A percentile compares a stretch with the other conserved stretches of the same genome.
Conservation (phyloP, 2,113 vertebrate species). For the Mustela lutreola region DNA sequence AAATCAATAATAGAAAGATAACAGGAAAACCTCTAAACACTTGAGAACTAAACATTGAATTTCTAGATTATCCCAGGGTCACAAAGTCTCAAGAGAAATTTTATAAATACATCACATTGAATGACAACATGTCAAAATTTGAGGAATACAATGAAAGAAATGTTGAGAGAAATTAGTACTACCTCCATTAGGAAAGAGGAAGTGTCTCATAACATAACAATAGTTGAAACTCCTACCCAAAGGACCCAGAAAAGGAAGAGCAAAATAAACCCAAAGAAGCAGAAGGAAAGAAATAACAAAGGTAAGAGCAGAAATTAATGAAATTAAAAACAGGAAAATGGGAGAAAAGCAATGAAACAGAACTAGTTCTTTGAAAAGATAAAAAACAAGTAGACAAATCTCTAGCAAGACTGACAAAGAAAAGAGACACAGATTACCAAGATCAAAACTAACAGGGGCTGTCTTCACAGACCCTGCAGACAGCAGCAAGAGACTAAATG, state of each 20-base stretch:
- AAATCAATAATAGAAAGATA: not conserved
- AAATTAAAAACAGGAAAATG: not conserved
- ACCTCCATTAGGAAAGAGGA: not conserved
- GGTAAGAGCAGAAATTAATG: not conserved
- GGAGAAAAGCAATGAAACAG: not conserved
- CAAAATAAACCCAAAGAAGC: not conserved
- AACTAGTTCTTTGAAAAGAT: not conserved
- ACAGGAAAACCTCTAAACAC: not conserved
- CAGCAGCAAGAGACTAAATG: not conserved
- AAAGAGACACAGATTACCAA: not conserved
- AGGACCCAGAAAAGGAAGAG: not conserved
- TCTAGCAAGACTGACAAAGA: not conserved
- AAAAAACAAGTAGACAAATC: not conserved
- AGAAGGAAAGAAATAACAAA: not conserved
- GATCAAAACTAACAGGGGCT: not conserved
- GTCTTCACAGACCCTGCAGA: not conserved
- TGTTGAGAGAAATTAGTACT: not conserved
- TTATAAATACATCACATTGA: not conserved
- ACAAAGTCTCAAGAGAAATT: not conserved
- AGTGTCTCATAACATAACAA: not conserved
- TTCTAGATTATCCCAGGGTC: not conserved
- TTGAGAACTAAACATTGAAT: not conserved
- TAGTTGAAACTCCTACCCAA: not conserved
- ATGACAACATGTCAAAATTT: not conserved
- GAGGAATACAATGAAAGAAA: not conserved